Percentiles rank a stretch among this genome's conserved stretches.
phyloP scores from a whole-genome alignment of 2,888 invertebrate genomes.

The Altica lythri region DNA sequence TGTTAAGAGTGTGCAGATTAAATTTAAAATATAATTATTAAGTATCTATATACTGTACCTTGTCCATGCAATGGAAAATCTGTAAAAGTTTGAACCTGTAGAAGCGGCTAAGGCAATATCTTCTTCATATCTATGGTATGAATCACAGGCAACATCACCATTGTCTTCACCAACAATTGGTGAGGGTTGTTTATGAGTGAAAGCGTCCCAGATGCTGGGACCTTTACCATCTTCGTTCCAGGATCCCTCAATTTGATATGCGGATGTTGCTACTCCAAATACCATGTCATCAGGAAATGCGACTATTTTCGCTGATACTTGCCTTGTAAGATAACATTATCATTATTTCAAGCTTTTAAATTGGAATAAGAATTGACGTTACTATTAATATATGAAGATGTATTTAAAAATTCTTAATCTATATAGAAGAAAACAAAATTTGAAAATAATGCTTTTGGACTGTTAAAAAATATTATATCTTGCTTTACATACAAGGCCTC shows the following conservation, averaged over 20 bases:
- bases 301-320: too few relatives aligned
- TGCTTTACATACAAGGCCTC: too few relatives aligned
- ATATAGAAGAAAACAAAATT: too few relatives aligned
- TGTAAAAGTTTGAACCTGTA: conserved; percentile 61
- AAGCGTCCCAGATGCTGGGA: conserved; percentile 70
- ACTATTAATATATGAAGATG: too few relatives aligned
- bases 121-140: conserved; percentile 65
- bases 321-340: too few relatives aligned
- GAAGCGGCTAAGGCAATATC: conserved; percentile 63
- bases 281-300: conserved; percentile 33
- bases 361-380: too few relatives aligned
- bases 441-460: too few relatives aligned
- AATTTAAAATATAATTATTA: background rate
- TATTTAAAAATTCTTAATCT: too few relatives aligned
- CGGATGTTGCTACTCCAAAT: conserved; percentile 33
- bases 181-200: conserved; percentile 61
- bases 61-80: conserved; percentile 70
- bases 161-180: conserved; percentile 51
- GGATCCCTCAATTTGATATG: conserved; percentile 43
- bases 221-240: conserved; percentile 59
- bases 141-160: conserved; percentile 70
- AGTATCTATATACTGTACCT: conserved; percentile 46
- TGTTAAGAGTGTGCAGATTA: too few relatives aligned
- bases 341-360: too few relatives aligned
- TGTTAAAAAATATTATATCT: too few relatives aligned